Percentiles rank a stretch among this genome's conserved stretches.
phyloP scores from a whole-genome alignment of 2,888 invertebrate species.

The Galerucella pusilla region DNA sequence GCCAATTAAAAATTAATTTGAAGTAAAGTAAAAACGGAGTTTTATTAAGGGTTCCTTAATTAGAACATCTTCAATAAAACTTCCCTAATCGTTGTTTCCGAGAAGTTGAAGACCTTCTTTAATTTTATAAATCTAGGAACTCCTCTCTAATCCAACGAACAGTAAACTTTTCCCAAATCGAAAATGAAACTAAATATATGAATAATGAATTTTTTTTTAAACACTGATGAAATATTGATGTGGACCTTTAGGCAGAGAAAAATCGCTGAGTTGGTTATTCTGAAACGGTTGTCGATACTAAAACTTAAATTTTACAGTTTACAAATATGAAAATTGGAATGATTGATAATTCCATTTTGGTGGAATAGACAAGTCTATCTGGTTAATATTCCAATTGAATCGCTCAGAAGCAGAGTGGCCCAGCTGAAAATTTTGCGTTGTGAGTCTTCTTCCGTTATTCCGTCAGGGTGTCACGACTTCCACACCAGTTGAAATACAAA shows the following conservation, averaged over 20 bases:
- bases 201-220: background rate
- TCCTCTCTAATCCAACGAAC: constrained; percentile 1
- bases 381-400: no score
- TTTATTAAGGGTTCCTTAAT: constrained; percentile 35
- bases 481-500: background rate
- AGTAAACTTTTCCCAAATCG: background rate
- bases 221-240: no score
- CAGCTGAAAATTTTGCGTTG: no score
- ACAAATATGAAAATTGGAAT: no score
- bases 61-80: constrained; percentile 41
- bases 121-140: constrained; percentile 17
- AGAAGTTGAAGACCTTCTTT: constrained; percentile 26
- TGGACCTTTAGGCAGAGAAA: no score
- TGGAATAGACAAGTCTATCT: no score
- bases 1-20: constrained; percentile 59
- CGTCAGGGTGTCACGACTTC: background rate
- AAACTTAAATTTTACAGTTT: no score
- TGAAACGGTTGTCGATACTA: no score
- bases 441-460: constrained; percentile 16
- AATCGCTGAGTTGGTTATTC: no score
- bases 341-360: no score
- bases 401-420: no score
- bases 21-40: constrained; percentile 35
- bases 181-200: background rate
- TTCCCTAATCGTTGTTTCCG: constrained; percentile 34